Evolutionary conservation across 2,888 invertebrate species (phyloP).

Genomic region (Pedicia rivosa): DNA sequence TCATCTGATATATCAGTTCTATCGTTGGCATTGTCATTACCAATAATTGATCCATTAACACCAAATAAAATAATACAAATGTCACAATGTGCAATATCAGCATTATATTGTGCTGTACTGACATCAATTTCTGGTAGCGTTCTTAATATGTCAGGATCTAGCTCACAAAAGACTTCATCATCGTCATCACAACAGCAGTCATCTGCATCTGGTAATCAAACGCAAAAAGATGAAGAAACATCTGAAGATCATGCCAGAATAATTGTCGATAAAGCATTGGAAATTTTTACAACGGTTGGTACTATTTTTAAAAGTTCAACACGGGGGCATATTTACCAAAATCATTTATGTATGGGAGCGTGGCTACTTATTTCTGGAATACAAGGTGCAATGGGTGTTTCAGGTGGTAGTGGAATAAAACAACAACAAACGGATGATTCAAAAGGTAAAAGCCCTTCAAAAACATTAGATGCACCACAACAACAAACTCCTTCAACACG

Average conservation of each 20-base stretch:
- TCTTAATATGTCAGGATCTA: conserved; percentile 37
- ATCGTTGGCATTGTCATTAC: conserved; percentile 67
- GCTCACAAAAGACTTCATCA: conserved; percentile 39
- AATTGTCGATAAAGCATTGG: conserved; percentile 76
- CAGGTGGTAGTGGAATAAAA: conserved; percentile 33
- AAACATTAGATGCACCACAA: conserved; percentile 39
- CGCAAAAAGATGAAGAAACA: conserved; percentile 39
- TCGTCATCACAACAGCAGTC: conserved; percentile 13
- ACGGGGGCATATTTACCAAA: conserved; percentile 73
- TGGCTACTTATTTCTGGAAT: conserved; percentile 80
- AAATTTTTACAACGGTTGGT: conserved; percentile 68
- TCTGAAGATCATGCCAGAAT: conserved; percentile 64
- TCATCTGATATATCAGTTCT: conserved; percentile 70
- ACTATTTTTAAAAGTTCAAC: conserved; percentile 70
- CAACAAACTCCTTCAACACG: conserved; percentile 34
- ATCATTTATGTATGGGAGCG: conserved; percentile 73
- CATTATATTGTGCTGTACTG: conserved; percentile 62
- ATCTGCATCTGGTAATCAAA: conserved; percentile 14
- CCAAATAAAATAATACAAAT: conserved; percentile 68
- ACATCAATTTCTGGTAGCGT: conserved; percentile 49
- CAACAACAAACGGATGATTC: conserved; percentile 21
- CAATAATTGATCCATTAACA: conserved; percentile 75
- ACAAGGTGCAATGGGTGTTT: conserved; percentile 59
- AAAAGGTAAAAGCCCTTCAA: conserved; percentile 23
- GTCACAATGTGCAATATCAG: conserved; percentile 67